Base-by-base conservation (phyloP, 2,888 invertebrate species). In the Andrena minutula region DNA sequence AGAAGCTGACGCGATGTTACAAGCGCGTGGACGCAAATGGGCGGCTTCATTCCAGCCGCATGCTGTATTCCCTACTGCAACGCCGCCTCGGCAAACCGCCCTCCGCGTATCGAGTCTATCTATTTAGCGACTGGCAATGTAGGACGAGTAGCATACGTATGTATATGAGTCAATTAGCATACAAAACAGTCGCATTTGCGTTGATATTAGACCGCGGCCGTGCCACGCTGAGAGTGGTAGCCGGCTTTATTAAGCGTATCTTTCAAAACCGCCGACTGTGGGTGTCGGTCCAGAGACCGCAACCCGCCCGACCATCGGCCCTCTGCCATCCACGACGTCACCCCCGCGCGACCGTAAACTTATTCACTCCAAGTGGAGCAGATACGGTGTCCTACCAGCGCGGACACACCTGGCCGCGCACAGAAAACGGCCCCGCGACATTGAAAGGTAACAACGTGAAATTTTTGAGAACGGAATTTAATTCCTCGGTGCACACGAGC, bases 151-250 rank as follows among this genome's bases (percentile, higher is more conserved):
- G 84, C 80, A 83, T 85, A 85, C 85, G 86, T 88, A 89, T 90
- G 89, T 87, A 90, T 87, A 89, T 81, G 88, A 89, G 89, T 85
- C 89, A 91, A 91, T 91, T 91, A 91, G 90, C 91, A 91, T 91
- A 91, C 89, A 91, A 85, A 90, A 89, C 88, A 89, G 88, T 89
- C 80, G 86, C 85, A 89, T 91, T 91, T 89, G 88, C 90, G 89
- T 90, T 88, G 89, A 90, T 90, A 89, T 91, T 88, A 89, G 89
- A 88, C 80, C 79, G 60, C 65, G 49, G 32, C 61, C 64, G 75
- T 32, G 66, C 75, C 82, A 53, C 49, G 23, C 63, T 49, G 76
- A 47, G 69, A 72, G 63, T 73, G 76, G 26, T 65, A 64, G 56
- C 72, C 71, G 79, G 83, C 82, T 87, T 81, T 85, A 88, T 86